Conservation (phyloP, 2,797 vertebrate genomes). For the Typhlichthys subterraneus region DNA sequence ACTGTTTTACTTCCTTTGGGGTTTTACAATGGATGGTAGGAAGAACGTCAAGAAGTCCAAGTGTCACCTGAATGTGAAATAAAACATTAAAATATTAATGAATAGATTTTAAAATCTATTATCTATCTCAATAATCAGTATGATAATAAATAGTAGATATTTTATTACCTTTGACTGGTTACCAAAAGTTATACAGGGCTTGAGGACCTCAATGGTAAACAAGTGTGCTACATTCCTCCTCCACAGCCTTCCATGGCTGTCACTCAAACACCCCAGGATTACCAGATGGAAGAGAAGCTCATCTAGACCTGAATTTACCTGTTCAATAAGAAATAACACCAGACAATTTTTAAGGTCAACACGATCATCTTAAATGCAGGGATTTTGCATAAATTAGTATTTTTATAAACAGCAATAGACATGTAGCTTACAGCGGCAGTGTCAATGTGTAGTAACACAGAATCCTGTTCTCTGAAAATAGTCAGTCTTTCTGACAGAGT, state of each 20-base stretch:
- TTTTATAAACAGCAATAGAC: slow-evolving; percentile 1
- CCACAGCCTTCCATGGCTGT: slow-evolving; percentile 77
- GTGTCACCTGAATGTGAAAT: slow-evolving; percentile 45
- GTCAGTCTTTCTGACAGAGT: slow-evolving; percentile 57
- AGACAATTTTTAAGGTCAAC: not conserved
- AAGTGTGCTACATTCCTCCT: slow-evolving; percentile 73
- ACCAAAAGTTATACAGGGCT: slow-evolving; percentile 23
- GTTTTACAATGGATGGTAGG: slow-evolving; percentile 75
- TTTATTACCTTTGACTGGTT: slow-evolving; percentile 66
- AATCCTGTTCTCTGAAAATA: slow-evolving; percentile 60
- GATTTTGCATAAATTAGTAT: not conserved
- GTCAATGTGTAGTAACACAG: slow-evolving; percentile 77
- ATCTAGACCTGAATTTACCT: slow-evolving; percentile 77
- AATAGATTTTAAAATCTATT: not conserved
- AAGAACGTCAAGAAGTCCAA: slow-evolving; percentile 73
- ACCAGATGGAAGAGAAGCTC: slow-evolving; percentile 77
- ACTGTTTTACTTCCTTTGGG: slow-evolving; percentile 61
- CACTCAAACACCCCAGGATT: slow-evolving; percentile 73
- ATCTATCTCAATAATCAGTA: not conserved
- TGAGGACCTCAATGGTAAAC: slow-evolving; percentile 73
- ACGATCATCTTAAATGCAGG: not conserved
- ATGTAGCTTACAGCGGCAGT: slow-evolving; percentile 66
- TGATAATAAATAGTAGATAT: not conserved
- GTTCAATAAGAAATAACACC: slow-evolving; percentile 8
- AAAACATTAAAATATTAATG: slow-evolving; percentile 1